These are phyloP conservation scores for Acinonyx jubatus DNA, from an alignment of 2,113 vertebrate genomes.

Conservation along the genomic window DNA sequence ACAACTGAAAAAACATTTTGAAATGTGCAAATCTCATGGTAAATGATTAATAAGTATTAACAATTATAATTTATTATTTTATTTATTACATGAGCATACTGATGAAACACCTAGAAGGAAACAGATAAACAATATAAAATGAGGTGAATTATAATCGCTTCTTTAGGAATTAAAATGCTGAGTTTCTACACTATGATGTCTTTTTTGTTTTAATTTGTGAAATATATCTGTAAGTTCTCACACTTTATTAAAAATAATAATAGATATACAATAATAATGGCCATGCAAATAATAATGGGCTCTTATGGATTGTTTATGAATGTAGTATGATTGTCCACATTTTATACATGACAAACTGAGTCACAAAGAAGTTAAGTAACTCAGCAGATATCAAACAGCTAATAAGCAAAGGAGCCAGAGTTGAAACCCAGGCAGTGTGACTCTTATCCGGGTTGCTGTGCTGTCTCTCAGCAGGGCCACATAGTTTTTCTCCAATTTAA, in stretches of 20 bases:
- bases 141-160: not conserved
- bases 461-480: not conserved
- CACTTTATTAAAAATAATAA: not conserved
- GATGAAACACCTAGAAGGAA: not conserved
- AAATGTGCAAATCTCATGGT: not conserved
- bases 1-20: not conserved
- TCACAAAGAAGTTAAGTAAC: not conserved
- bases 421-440: not conserved
- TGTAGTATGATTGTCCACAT: not conserved
- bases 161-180: not conserved
- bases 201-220: conserved; percentile 41
- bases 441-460: not conserved
- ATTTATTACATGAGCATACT: not conserved
- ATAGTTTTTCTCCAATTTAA: not conserved
- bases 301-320: not conserved
- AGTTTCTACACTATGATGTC: not conserved
- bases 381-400: not conserved
- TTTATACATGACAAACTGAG: not conserved
- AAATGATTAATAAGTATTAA: not conserved
- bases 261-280: not conserved
- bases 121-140: not conserved
- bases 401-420: not conserved
- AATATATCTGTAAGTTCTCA: not conserved
- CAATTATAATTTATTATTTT: not conserved
- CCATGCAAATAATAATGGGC: not conserved